Percentiles rank a stretch among this genome's conserved stretches.
Conservation (phyloP, 1,140 invertebrate genomes). For the Bemisia tabaci region DNA sequence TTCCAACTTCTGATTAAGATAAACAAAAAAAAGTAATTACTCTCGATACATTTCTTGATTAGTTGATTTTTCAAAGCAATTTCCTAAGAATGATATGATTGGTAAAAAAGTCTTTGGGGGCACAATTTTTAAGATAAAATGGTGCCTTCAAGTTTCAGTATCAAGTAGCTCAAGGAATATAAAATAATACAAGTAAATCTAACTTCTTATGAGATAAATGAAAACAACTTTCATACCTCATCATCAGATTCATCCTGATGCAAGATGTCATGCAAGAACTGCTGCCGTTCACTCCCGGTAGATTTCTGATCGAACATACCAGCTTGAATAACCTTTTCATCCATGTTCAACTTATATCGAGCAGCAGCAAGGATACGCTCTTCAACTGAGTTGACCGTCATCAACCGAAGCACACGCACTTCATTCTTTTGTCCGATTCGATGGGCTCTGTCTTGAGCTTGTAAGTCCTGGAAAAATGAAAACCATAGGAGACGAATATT, state of each 20-base stretch:
- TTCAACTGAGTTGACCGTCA: conserved; percentile 98
- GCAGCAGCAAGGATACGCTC: conserved; percentile 93
- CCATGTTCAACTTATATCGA: conserved; percentile 90
- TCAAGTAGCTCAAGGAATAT: too few species aligned
- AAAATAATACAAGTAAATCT: too few species aligned
- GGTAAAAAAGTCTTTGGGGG: too few species aligned
- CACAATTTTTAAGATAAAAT: too few species aligned
- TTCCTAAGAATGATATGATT: too few species aligned
- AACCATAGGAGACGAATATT: too few species aligned
- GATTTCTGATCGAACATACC: conserved; percentile 99
- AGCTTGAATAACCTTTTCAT: conserved; percentile 98
- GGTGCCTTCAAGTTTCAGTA: too few species aligned
- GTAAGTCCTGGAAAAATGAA: conserved; percentile 60
- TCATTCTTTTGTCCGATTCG: conserved; percentile 97
- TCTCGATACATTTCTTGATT: too few species aligned
- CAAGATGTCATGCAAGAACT: conserved; percentile 87
- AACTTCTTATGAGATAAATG: too few species aligned
- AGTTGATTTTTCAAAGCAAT: too few species aligned
- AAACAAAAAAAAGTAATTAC: too few species aligned
- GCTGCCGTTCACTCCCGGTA: conserved; percentile 84
- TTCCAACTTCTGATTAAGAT: too few species aligned
- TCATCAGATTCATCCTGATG: conserved; percentile 87
- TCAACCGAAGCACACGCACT: conserved; percentile 87
- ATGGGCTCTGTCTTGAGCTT: conserved; percentile 98
- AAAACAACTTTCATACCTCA: conserved; percentile 59